Percentiles rank a stretch among this genome's conserved stretches.
Evolutionary conservation across 2,797 vertebrate genomes (phyloP).

Genomic region (Sebastes taczanowskii): DNA sequence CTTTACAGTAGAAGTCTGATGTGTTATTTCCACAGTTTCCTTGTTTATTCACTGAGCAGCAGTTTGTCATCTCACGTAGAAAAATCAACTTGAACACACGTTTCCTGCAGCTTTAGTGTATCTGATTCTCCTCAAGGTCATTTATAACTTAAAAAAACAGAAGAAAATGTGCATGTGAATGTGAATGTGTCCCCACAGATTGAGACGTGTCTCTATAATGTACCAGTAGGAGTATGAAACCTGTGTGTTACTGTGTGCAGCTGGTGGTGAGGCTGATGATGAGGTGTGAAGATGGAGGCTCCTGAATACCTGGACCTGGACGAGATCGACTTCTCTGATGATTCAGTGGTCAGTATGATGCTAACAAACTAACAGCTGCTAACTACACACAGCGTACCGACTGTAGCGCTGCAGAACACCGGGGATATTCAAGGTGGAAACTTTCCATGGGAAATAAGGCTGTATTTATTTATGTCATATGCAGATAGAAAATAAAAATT

Average conservation of each 20-base stretch:
- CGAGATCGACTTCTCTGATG: slow-evolving; percentile 98
- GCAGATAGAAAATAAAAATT: neutral
- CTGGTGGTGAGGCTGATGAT: slow-evolving; percentile 72
- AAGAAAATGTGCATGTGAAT: too few species aligned
- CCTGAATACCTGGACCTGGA: slow-evolving; percentile 99
- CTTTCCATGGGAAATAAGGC: too few species aligned
- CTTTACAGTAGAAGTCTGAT: neutral
- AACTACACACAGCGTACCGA: too few species aligned
- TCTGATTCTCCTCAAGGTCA: too few species aligned
- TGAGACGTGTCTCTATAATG: neutral
- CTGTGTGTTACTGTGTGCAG: slow-evolving; percentile 22
- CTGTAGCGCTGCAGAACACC: neutral
- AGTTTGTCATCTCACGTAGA: neutral
- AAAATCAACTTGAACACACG: neutral
- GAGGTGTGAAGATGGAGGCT: slow-evolving; percentile 93
- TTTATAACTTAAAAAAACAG: too few species aligned
- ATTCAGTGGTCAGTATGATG: slow-evolving; percentile 89
- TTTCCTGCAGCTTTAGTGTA: slow-evolving; percentile 13
- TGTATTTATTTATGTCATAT: neutral
- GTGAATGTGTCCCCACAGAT: neutral
- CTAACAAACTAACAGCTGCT: neutral
- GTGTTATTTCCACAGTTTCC: slow-evolving; percentile 25
- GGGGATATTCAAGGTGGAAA: neutral
- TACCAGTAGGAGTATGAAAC: too few species aligned
- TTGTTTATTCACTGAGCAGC: neutral